Percentiles rank a stretch among this genome's conserved stretches.
These are phyloP conservation scores for Epizoanthus illoricatus DNA, from an alignment of 92 coral and sea anemone genomes.

Conservation along the genomic window DNA sequence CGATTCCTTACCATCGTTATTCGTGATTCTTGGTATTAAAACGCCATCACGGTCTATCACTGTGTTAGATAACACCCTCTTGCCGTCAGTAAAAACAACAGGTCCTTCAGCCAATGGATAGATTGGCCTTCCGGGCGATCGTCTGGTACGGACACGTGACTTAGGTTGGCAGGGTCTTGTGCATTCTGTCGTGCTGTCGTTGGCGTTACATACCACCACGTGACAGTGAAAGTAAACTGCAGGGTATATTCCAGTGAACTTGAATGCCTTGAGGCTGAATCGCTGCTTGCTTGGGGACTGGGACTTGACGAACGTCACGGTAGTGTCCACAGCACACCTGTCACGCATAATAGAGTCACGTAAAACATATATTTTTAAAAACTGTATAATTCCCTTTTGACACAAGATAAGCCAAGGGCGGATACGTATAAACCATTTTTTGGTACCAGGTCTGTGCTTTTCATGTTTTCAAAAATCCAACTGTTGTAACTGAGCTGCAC, in stretches of 20 bases:
- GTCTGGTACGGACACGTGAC: conserved; percentile 24
- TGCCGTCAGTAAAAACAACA: conserved; percentile 10
- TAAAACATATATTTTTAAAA: too few species aligned
- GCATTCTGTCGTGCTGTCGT: conserved; percentile 20
- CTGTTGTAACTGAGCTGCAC: too few species aligned
- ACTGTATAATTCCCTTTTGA: too few species aligned
- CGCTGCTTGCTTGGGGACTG: conserved; percentile 9
- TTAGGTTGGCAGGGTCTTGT: conserved; percentile 5
- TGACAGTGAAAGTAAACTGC: conserved; percentile 24
- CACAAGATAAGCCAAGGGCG: too few species aligned
- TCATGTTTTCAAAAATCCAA: too few species aligned
- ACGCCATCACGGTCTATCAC: not conserved
- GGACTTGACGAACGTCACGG: conserved; percentile 14
- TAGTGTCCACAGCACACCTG: conserved; percentile 28
- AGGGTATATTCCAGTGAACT: conserved; percentile 17
- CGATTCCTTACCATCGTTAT: not conserved
- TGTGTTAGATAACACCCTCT: not conserved
- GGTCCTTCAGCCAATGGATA: conserved; percentile 34
- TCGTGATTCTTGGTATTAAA: not conserved
- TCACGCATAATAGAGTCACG: not conserved
- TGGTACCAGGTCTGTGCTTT: too few species aligned
- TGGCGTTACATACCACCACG: conserved; percentile 17
- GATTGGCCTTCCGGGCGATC: not conserved
- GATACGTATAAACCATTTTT: too few species aligned
- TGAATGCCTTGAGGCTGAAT: conserved; percentile 26